phyloP scores from a whole-genome alignment of 2,888 invertebrate genomes.

The Formica aserva region DNA sequence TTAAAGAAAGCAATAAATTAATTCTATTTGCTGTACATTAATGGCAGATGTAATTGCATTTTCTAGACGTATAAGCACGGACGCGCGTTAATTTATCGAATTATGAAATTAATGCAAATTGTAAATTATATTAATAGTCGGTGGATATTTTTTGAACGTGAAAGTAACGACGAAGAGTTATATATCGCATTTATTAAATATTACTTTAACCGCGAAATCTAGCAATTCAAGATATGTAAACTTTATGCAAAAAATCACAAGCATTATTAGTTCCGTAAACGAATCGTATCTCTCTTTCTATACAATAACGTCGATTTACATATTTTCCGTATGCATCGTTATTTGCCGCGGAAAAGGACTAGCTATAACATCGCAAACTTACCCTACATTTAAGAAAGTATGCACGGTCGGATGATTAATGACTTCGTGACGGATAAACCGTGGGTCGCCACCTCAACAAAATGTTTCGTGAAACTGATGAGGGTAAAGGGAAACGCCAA shows the following conservation, averaged over 20 bases:
- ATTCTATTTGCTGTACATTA: neutral
- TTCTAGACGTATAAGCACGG: neutral
- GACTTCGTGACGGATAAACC: slow-evolving; percentile 18
- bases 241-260: neutral
- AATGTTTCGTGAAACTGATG: slow-evolving; percentile 24
- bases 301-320: neutral
- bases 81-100: neutral
- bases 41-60: neutral
- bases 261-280: neutral
- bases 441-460: neutral
- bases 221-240: neutral
- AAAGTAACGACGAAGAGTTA: neutral
- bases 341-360: neutral
- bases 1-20: neutral
- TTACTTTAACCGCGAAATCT: neutral
- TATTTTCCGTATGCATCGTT: slow-evolving; percentile 9
- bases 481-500: neutral
- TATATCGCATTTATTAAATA: neutral
- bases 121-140: neutral
- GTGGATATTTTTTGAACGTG: neutral
- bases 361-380: slow-evolving; percentile 5
- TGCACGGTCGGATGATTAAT: slow-evolving; percentile 36
- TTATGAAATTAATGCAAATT: neutral
- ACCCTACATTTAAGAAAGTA: slow-evolving; percentile 22
- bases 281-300: neutral